These are phyloP conservation scores for Zosterops japonicus DNA, from an alignment of 2,113 vertebrate genomes.

Conservation along the genomic window DNA sequence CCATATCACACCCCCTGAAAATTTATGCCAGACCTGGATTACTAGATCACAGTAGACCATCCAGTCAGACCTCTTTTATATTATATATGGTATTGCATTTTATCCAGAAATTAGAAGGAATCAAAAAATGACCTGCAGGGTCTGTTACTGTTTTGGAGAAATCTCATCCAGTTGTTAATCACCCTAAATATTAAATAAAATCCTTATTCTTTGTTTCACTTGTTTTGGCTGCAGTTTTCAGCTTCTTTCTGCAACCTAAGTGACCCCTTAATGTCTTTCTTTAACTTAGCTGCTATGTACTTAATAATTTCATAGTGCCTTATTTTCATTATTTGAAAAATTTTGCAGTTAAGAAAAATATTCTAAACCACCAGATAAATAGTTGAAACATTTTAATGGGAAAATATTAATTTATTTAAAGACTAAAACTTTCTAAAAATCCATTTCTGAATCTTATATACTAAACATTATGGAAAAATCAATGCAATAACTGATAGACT, in stretches of 20 bases:
- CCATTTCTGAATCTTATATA: background rate
- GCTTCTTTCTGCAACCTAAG: background rate
- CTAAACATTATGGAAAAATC: background rate
- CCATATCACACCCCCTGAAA: background rate
- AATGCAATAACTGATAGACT: background rate
- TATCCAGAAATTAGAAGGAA: background rate
- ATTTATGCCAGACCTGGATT: background rate
- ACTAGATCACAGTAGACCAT: background rate
- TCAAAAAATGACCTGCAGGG: background rate
- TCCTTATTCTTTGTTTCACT: background rate
- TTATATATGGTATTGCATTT: background rate
- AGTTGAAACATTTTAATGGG: background rate
- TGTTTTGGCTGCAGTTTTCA: background rate
- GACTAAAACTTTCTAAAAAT: background rate
- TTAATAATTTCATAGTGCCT: background rate
- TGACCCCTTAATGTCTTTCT: background rate
- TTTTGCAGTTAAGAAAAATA: background rate
- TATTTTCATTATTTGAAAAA: background rate
- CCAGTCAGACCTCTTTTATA: background rate
- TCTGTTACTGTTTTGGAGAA: background rate
- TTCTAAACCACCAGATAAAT: background rate
- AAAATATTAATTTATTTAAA: background rate
- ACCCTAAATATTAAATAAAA: background rate
- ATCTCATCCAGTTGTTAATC: background rate
- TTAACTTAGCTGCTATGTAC: background rate